phyloP scores from a whole-genome alignment of 2,113 vertebrate species.

The Bos javanicus region DNA sequence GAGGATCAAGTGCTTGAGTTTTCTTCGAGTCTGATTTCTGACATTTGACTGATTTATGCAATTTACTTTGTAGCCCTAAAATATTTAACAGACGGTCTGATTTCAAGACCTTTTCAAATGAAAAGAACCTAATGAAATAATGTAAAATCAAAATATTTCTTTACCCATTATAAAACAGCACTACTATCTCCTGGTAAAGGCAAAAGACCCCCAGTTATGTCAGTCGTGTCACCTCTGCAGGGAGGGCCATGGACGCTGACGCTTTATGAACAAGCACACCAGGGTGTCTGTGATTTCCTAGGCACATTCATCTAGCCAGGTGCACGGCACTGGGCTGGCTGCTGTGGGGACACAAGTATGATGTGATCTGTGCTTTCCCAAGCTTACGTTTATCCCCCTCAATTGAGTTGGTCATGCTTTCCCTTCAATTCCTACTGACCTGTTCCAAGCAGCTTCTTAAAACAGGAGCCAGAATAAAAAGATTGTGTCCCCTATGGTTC shows the following conservation, averaged over 20 bases:
- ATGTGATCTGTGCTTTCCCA: neutral
- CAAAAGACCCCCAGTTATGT: neutral
- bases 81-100: neutral
- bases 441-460: neutral
- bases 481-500: neutral
- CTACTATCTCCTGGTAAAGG: neutral
- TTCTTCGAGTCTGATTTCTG: neutral
- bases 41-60: neutral
- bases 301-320: neutral
- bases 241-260: neutral
- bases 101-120: neutral
- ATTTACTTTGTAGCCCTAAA: neutral
- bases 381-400: neutral
- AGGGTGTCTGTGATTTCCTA: neutral
- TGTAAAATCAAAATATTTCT: neutral
- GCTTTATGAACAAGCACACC: accelerated
- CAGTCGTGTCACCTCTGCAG: neutral
- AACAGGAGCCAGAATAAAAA: neutral
- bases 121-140: neutral
- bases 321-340: no score
- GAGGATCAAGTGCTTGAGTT: neutral
- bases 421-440: neutral
- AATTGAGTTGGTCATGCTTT: neutral
- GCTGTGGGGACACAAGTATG: neutral
- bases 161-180: neutral